Evolutionary conservation across 2,797 vertebrate species (phyloP), one percentile per base, ranked within the genome.

Genomic region (Betta splendens): DNA sequence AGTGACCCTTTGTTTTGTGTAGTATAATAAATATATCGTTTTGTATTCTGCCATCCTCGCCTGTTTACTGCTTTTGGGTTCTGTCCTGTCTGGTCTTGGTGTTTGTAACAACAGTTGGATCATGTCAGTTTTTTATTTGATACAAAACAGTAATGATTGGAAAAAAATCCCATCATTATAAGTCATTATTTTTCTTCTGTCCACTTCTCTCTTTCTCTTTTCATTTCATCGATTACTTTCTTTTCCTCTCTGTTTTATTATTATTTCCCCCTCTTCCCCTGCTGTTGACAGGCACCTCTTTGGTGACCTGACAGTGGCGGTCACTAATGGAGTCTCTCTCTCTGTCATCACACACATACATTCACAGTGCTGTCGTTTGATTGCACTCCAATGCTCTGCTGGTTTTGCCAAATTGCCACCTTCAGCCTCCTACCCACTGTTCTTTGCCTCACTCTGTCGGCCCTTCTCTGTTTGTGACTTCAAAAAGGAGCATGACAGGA

Each of bases 321-420:
- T 45, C 53, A 56, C 69, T 79, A 79, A 82, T 79, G 73, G 69
- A 74, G 60, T 52, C 40, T 57, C 54, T 63, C 59, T 63, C 43
- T 52, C 17, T 63, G 52, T 64, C 60, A 60, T 40, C 9, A 45
- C 53, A 53, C 55, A 33, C 12, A 36, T 46, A 38, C 28, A 66
- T 51, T 37, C 37, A 69, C 10, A 43, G 68, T 39, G 10, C 39
- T 66, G 58, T 45, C 46, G 66, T 74, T 46, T 70, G 73, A 84
- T 75, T 69, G 55, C 73, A 76, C 66, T 79, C 74, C 64, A 74
- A 20, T 47, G 68, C 63, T 74, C 53, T 40, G 50, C 48, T 61
- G 23, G 60, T 79, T 75, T 79, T 84, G 65, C 67, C 67, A 81
- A 81, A 86, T 79, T 78, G 67, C 68, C 72, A 74, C 80, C 64